Percentiles rank a stretch among this genome's conserved stretches.
These are phyloP conservation scores for Limnothrissa miodon DNA, from an alignment of 2,113 vertebrate species.

Conservation along the genomic window DNA sequence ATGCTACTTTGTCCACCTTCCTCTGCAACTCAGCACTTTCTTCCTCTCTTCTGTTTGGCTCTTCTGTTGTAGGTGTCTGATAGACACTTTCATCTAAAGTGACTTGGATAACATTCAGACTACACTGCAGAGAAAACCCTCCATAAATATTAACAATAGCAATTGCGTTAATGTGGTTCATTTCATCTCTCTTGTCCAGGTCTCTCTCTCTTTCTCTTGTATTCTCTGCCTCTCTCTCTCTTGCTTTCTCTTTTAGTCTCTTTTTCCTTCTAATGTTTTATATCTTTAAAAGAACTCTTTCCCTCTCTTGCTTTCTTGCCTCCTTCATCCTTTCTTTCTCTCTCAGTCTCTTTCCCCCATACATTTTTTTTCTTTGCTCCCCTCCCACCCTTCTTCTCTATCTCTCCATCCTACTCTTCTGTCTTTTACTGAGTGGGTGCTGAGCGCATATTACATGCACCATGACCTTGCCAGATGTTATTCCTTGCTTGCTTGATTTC, in stretches of 20 bases:
- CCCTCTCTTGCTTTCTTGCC: neutral
- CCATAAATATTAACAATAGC: too few relatives aligned
- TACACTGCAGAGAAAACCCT: too few relatives aligned
- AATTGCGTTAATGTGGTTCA: too few relatives aligned
- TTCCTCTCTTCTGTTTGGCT: neutral
- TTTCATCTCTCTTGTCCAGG: too few relatives aligned
- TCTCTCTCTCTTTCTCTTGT: neutral
- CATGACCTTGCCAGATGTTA: conserved; percentile 76
- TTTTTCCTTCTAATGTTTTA: neutral
- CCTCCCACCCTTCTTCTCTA: neutral
- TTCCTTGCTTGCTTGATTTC: conserved; percentile 69
- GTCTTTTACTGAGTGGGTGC: conserved; percentile 56
- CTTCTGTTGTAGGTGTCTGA: too few relatives aligned
- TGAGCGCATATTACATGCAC: conserved; percentile 70
- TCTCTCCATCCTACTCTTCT: conserved; percentile 22
- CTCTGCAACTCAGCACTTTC: neutral
- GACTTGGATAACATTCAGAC: too few relatives aligned
- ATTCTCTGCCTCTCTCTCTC: neutral
- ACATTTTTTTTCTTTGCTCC: too few relatives aligned
- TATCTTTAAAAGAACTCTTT: neutral
- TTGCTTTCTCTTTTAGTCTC: neutral
- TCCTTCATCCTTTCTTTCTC: neutral
- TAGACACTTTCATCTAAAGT: too few relatives aligned
- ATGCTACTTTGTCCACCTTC: neutral
- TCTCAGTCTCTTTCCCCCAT: neutral